Evolutionary conservation across 2,888 invertebrate genomes (phyloP).

Genomic region (Chymomyza procnemis): DNA sequence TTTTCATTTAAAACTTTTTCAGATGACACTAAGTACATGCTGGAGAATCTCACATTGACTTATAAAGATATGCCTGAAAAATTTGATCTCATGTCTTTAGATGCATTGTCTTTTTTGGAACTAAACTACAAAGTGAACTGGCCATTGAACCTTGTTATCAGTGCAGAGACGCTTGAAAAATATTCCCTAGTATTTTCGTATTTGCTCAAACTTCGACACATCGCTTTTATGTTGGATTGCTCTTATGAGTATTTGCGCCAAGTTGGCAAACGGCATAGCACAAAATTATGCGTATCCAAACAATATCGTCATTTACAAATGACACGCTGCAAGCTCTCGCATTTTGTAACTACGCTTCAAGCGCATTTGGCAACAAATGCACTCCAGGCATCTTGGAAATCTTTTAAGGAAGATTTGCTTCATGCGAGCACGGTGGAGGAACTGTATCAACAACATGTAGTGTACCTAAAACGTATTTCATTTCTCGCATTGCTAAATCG

Average conservation of each 20-base stretch:
- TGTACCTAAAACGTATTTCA: constrained; percentile 86
- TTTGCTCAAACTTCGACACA: constrained; percentile 85
- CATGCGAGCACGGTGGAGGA: constrained; percentile 85
- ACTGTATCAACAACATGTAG: constrained; percentile 85
- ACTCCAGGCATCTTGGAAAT: constrained; percentile 86
- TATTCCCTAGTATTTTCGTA: constrained; percentile 88
- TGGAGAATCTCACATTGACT: constrained; percentile 81
- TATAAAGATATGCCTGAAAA: constrained; percentile 80
- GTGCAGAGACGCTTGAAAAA: constrained; percentile 84
- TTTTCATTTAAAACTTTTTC: constrained; percentile 35
- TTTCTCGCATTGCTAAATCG: constrained; percentile 87
- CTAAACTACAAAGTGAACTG: constrained; percentile 86
- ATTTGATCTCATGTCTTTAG: constrained; percentile 83
- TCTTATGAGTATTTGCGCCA: constrained; percentile 84
- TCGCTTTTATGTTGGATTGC: constrained; percentile 87
- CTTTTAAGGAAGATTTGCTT: constrained; percentile 84
- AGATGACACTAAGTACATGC: constrained; percentile 75
- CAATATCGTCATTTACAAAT: constrained; percentile 86
- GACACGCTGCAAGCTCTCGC: constrained; percentile 86
- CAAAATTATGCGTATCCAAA: constrained; percentile 81
- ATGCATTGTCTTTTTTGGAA: constrained; percentile 84
- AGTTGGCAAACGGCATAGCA: constrained; percentile 80
- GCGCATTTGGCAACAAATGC: constrained; percentile 89
- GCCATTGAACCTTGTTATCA: constrained; percentile 89
- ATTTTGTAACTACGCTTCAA: constrained; percentile 86